These are phyloP conservation scores for Strix aluco DNA, from an alignment of 2,113 vertebrate species.

Conservation along the genomic window DNA sequence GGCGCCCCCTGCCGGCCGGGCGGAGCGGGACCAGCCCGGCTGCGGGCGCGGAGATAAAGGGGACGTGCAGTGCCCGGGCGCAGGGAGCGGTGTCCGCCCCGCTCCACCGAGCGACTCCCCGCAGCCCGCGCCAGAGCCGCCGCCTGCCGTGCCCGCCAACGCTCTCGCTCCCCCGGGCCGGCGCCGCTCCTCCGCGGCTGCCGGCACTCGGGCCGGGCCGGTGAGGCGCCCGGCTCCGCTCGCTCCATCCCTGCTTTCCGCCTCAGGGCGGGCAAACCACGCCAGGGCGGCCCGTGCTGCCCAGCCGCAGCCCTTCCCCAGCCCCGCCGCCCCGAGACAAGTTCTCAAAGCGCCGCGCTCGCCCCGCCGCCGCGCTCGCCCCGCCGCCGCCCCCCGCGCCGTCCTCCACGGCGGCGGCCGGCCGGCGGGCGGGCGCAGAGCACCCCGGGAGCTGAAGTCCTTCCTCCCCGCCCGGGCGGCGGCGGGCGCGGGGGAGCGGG, in stretches of 20 bases:
- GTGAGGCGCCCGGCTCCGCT: background rate
- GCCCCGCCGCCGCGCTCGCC: background rate
- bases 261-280: background rate
- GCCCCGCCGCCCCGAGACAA: too few species aligned
- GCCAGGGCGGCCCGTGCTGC: fast-evolving
- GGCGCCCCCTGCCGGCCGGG: background rate
- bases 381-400: background rate
- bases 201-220: background rate
- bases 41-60: too few species aligned
- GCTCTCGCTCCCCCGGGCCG: too few species aligned
- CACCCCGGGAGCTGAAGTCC: background rate
- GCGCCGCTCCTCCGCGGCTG: background rate
- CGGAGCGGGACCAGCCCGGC: too few species aligned
- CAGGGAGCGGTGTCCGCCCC: too few species aligned
- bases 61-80: background rate
- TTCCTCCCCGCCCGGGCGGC: fast-evolving
- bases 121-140: background rate
- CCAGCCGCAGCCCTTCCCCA: fast-evolving
- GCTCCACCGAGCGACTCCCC: background rate
- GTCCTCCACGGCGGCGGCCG: too few species aligned
- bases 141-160: background rate
- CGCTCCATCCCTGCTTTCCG: background rate
- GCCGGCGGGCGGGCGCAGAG: background rate
- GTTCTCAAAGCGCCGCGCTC: background rate
- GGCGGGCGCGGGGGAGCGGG: fast-evolving